Base-by-base conservation (phyloP, 1,140 invertebrate genomes). In the Drosophila orosa region DNA sequence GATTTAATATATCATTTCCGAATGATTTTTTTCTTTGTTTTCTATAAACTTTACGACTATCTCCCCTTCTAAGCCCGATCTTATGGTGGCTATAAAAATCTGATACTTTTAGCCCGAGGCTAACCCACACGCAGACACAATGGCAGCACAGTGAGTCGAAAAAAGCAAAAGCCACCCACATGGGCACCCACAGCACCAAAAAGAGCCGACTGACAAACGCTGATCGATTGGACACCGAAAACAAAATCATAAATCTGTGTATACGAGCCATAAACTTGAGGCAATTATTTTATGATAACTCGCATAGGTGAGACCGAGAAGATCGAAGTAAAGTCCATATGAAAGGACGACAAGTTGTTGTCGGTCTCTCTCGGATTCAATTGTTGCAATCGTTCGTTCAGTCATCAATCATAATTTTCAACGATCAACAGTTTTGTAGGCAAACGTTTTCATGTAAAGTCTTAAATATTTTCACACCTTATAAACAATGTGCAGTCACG, bases 401-500 rank as follows among this genome's bases (percentile, higher is more conserved):
- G 83, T 82, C 86, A 91, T 91, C 90, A 91, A 91, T 91, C 90
- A 91, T 91, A 91, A 87, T 91, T 91, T 90, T 90, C 86, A 91
- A 76, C 90, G 86, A 90, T 91, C 90, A 91, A 91, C 90, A 91
- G 85, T 82, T 91, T 91, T 91, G 90, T 91, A 87, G 68, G 68
- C 65, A 80, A 85, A 90, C 78, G 76, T 86, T 90, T 83, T 86
- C 82, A 81, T 90, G 80, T 84, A 85, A 73, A 86, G 89, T 82
- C 89, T 90, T 81, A 84, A 90, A 91, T 90, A 90, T 91, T 91
- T 91, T 91, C 90, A 91, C 90, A 91, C 90, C 90, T 91, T 90
- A 90, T 85, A 91, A 91, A 91, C 82, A 91, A 91, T 82, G 79
- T 85, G 86, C 85, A 78, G 80, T 84, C 84, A 87, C 72, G 83